A percentile compares a stretch with the other conserved stretches of the same genome.
These are phyloP conservation scores for Ammospiza maritima DNA, from an alignment of 2,797 vertebrate genomes.

Conservation along the genomic window DNA sequence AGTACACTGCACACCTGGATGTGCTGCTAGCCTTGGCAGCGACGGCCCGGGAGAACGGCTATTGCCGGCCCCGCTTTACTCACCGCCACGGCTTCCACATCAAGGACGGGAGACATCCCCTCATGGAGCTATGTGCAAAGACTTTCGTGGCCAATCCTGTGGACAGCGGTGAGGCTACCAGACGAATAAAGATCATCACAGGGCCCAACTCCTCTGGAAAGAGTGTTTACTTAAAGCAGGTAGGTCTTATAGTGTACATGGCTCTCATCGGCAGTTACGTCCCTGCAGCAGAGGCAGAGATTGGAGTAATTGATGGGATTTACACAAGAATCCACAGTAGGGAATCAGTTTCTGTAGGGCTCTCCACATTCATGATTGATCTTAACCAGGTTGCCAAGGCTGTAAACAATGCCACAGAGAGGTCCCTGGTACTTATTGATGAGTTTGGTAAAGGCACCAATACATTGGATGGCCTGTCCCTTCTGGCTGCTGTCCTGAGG, in stretches of 20 bases:
- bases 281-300: conserved; percentile 91
- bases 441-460: conserved; percentile 99
- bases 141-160: conserved; percentile 92
- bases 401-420: conserved; percentile 89
- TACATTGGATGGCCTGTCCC: conserved; percentile 91
- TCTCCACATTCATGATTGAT: conserved; percentile 98
- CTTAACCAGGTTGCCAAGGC: conserved; percentile 95
- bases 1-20: conserved; percentile 90
- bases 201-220: conserved; percentile 98
- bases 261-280: conserved; percentile 94
- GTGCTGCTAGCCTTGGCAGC: conserved; percentile 90
- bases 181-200: conserved; percentile 91
- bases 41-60: conserved; percentile 90
- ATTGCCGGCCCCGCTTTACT: conserved; percentile 85
- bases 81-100: conserved; percentile 81
- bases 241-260: conserved; percentile 97
- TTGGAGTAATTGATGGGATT: conserved; percentile 91
- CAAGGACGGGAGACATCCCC: conserved; percentile 92
- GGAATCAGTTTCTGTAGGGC: conserved; percentile 93
- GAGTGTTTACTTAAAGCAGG: conserved; percentile 96
- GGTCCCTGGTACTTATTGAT: conserved; percentile 93
- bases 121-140: conserved; percentile 91
- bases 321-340: conserved; percentile 94
- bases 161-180: conserved; percentile 79
- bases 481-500: conserved; percentile 89